These are phyloP conservation scores for Lucilia cuprina DNA, from an alignment of 1,140 invertebrate genomes.

Conservation along the genomic window DNA sequence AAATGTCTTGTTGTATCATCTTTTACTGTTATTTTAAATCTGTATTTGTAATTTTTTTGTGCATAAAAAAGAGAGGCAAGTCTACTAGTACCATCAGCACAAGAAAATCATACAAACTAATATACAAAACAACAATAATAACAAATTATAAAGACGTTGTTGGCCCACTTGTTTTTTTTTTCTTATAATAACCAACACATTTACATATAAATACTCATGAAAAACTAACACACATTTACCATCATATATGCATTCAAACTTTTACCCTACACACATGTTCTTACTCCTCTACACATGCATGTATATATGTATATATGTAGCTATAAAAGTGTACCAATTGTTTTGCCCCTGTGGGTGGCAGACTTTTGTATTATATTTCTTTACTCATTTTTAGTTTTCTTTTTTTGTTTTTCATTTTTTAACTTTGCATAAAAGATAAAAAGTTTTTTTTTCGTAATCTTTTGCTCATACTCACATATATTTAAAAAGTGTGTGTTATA, in stretches of 20 bases:
- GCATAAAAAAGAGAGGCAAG: too few species aligned
- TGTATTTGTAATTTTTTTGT: too few species aligned
- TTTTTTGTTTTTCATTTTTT: not conserved
- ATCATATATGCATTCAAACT: not conserved
- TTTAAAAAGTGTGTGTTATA: not conserved
- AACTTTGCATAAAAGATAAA: not conserved
- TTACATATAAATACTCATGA: too few species aligned
- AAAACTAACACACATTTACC: not conserved
- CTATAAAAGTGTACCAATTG: too few species aligned
- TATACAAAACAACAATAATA: slow-evolving; percentile 18
- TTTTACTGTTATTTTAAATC: too few species aligned
- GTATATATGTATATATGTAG: too few species aligned
- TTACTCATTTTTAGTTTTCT: not conserved
- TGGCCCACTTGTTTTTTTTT: not conserved
- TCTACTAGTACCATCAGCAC: too few species aligned
- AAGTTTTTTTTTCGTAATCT: not conserved
- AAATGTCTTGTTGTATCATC: too few species aligned
- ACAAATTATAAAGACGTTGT: slow-evolving; percentile 11
- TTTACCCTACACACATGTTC: not conserved
- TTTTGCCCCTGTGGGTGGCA: not conserved
- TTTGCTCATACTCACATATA: not conserved
- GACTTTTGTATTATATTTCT: not conserved
- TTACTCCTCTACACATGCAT: not conserved
- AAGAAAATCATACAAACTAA: too few species aligned
- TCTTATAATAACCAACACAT: not conserved